Percentiles rank a stretch among this genome's conserved stretches.
Conservation (phyloP, 2,888 invertebrate genomes). For the Oegoconia quadripuncta region DNA sequence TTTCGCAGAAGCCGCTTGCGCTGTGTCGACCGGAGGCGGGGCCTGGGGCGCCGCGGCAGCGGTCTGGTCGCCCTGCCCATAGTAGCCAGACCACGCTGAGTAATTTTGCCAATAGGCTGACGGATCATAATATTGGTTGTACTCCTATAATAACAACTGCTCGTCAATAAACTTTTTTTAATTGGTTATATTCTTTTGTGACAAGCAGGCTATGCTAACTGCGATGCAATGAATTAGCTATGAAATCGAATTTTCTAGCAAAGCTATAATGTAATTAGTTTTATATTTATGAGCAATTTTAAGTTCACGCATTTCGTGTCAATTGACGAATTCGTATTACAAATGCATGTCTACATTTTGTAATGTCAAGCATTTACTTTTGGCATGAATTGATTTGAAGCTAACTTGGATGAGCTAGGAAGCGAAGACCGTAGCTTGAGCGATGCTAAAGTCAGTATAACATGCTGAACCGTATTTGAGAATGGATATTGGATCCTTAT, state of each 20-base stretch:
- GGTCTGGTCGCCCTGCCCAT: constrained; percentile 82
- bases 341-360: too few species aligned
- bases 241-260: constrained; percentile 3
- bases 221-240: constrained; percentile 9
- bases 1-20: constrained; percentile 45
- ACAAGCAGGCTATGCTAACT: constrained; percentile 10
- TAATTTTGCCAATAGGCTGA: constrained; percentile 94
- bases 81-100: constrained; percentile 88
- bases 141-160: constrained; percentile 72
- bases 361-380: too few species aligned
- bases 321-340: not conserved
- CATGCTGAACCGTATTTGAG: too few species aligned
- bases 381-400: too few species aligned
- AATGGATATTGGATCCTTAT: too few species aligned
- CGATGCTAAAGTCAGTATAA: too few species aligned
- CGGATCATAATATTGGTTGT: constrained; percentile 90
- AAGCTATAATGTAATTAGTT: constrained; percentile 7
- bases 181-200: constrained; percentile 2
- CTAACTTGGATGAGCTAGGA: too few species aligned
- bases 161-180: constrained; percentile 29
- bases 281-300: constrained; percentile 5
- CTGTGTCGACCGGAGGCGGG: constrained; percentile 31
- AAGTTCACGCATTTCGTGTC: not conserved
- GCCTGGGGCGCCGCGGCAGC: constrained; percentile 58
- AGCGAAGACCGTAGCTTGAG: too few species aligned